Percentiles rank a stretch among this genome's conserved stretches.
phyloP scores from a whole-genome alignment of 2,888 invertebrate genomes.

The Apamea epomidion region DNA sequence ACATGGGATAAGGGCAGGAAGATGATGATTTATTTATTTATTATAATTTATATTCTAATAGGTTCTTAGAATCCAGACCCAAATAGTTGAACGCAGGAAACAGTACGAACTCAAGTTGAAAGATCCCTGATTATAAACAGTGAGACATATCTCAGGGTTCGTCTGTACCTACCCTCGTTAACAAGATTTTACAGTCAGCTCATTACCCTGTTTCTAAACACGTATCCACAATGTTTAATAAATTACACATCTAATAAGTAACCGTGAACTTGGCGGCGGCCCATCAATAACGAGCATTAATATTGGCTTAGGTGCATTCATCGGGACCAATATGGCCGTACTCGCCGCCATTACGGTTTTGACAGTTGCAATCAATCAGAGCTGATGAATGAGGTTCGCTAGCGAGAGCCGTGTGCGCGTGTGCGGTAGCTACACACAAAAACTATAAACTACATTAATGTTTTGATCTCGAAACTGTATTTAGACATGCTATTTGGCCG shows the following conservation, averaged over 20 bases:
- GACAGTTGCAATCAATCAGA: slow-evolving; percentile 90
- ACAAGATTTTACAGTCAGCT: slow-evolving; percentile 74
- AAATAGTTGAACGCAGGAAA: slow-evolving; percentile 6
- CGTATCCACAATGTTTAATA: slow-evolving; percentile 80
- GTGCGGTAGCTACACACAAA: slow-evolving; percentile 79
- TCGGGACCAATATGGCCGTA: slow-evolving; percentile 83
- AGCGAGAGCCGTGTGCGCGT: slow-evolving; percentile 72
- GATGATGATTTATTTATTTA: too few relatives aligned
- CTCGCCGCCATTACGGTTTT: slow-evolving; percentile 88
- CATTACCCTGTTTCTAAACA: slow-evolving; percentile 77
- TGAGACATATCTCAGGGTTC: background rate
- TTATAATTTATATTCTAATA: too few relatives aligned
- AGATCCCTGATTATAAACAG: background rate
- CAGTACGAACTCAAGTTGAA: background rate
- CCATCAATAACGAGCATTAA: slow-evolving; percentile 88
- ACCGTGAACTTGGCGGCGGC: slow-evolving; percentile 85
- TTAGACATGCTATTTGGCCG: slow-evolving; percentile 62
- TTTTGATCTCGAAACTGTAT: slow-evolving; percentile 62
- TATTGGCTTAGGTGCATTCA: slow-evolving; percentile 87
- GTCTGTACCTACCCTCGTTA: slow-evolving; percentile 68
- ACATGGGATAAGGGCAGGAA: too few relatives aligned
- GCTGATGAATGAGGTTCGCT: slow-evolving; percentile 88
- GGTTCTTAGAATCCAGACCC: background rate
- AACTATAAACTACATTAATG: slow-evolving; percentile 62
- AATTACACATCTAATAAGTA: slow-evolving; percentile 85